Evolutionary conservation across 2,888 invertebrate species (phyloP).

Genomic region (Thymelicus acteon): DNA sequence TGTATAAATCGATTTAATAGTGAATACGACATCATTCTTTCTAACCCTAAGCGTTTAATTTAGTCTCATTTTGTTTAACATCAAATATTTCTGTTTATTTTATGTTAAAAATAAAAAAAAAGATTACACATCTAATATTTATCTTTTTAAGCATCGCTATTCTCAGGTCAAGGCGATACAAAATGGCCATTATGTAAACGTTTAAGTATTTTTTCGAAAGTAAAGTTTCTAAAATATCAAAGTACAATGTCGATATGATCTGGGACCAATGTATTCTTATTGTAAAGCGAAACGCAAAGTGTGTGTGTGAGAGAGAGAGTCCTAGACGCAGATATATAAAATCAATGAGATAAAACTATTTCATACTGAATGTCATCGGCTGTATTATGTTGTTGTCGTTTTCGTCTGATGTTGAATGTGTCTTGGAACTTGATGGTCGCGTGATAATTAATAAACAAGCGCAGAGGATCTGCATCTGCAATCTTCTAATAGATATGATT

Average conservation of each 20-base stretch:
- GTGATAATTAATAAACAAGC: not conserved
- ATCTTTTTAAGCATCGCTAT: not conserved
- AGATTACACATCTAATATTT: not conserved
- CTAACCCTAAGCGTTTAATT: not conserved
- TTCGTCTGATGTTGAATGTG: slow-evolving; percentile 2
- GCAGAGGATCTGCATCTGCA: too few relatives aligned
- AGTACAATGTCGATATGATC: slow-evolving; percentile 21
- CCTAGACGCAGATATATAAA: not conserved
- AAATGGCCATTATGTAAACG: slow-evolving; percentile 28
- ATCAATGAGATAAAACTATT: slow-evolving; percentile 19
- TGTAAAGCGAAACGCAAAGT: slow-evolving; percentile 15
- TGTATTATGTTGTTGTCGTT: slow-evolving; percentile 27
- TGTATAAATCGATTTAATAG: too few relatives aligned
- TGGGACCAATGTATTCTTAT: slow-evolving; percentile 13
- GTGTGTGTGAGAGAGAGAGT: not conserved
- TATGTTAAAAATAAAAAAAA: too few relatives aligned
- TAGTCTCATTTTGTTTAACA: not conserved
- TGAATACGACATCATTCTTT: too few relatives aligned
- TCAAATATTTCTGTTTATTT: not conserved
- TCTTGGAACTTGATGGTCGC: not conserved
- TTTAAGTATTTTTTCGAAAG: slow-evolving; percentile 23
- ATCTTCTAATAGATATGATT: too few relatives aligned
- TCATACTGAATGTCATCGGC: not conserved
- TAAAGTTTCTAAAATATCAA: slow-evolving; percentile 19
- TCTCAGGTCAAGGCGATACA: slow-evolving; percentile 2